phyloP scores from a whole-genome alignment of 2,888 invertebrate genomes.

The Leptinotarsa tumamoca region DNA sequence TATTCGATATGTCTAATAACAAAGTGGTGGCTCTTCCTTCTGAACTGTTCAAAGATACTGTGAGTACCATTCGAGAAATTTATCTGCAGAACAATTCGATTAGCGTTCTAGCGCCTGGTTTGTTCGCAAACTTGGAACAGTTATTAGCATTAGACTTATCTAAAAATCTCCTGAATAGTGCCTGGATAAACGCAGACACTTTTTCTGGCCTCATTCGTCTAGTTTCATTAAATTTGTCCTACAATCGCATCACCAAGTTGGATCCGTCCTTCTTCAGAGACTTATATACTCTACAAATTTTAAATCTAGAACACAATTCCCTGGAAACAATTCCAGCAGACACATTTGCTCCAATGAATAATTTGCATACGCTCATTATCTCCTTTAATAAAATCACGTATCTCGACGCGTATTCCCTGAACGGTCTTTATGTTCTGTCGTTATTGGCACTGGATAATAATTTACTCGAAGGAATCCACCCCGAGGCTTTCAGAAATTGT shows the following conservation, averaged over 20 bases:
- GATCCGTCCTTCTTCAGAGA: constrained; percentile 88
- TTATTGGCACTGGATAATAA: constrained; percentile 89
- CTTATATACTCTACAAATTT: constrained; percentile 85
- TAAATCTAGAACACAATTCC: constrained; percentile 87
- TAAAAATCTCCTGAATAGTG: constrained; percentile 86
- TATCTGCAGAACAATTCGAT: constrained; percentile 93
- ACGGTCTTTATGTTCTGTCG: constrained; percentile 89
- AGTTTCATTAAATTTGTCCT: constrained; percentile 86
- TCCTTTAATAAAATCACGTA: constrained; percentile 88
- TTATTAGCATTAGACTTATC: constrained; percentile 86
- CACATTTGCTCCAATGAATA: constrained; percentile 91
- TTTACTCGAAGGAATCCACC: constrained; percentile 83
- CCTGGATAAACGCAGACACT: constrained; percentile 87
- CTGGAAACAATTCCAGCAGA: constrained; percentile 87
- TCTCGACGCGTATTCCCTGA: constrained; percentile 87
- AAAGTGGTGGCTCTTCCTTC: constrained; percentile 89
- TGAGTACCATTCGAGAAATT: constrained; percentile 85
- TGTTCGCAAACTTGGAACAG: constrained; percentile 87
- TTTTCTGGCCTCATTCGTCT: constrained; percentile 90
- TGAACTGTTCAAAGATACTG: constrained; percentile 84
- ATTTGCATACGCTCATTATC: constrained; percentile 88
- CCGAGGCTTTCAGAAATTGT: constrained; percentile 90
- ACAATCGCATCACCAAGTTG: constrained; percentile 84
- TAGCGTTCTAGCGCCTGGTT: constrained; percentile 84
- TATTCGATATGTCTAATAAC: constrained; percentile 91